phyloP scores from a whole-genome alignment of 2,888 invertebrate species.

The Fragum fragum region DNA sequence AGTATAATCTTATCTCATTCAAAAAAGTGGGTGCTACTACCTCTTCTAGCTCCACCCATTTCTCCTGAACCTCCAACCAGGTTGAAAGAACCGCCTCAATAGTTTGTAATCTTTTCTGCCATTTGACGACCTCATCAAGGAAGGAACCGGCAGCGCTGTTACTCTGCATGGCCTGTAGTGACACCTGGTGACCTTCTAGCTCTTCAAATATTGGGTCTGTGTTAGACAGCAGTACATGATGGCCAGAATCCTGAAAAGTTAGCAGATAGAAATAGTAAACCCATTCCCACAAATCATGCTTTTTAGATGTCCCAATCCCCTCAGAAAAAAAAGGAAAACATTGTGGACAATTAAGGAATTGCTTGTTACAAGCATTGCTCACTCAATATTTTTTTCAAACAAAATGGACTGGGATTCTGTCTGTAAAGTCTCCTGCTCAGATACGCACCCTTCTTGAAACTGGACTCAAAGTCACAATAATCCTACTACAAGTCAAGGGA shows the following conservation, averaged over 20 bases:
- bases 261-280: background rate
- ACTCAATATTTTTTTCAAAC: background rate
- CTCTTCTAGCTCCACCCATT: constrained; percentile 86
- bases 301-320: too few species aligned
- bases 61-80: constrained; percentile 86
- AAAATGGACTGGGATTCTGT: too few species aligned
- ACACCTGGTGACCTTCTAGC: constrained; percentile 86
- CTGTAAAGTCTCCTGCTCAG: too few species aligned
- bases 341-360: too few species aligned
- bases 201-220: constrained; percentile 86
- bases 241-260: constrained; percentile 80
- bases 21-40: constrained; percentile 60
- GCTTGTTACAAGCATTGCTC: constrained; percentile 4
- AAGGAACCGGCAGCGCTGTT: constrained; percentile 86
- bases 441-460: too few species aligned
- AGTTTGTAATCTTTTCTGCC: constrained; percentile 86
- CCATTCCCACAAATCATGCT: background rate
- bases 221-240: constrained; percentile 79
- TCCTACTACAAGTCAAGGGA: too few species aligned
- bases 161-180: constrained; percentile 85
- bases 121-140: constrained; percentile 86
- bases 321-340: background rate
- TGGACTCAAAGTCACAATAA: too few species aligned
- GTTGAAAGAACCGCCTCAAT: constrained; percentile 85
- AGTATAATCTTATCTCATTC: too few species aligned